Evolutionary conservation across 1,140 invertebrate genomes (phyloP).

Genomic region (Ips typographus): DNA sequence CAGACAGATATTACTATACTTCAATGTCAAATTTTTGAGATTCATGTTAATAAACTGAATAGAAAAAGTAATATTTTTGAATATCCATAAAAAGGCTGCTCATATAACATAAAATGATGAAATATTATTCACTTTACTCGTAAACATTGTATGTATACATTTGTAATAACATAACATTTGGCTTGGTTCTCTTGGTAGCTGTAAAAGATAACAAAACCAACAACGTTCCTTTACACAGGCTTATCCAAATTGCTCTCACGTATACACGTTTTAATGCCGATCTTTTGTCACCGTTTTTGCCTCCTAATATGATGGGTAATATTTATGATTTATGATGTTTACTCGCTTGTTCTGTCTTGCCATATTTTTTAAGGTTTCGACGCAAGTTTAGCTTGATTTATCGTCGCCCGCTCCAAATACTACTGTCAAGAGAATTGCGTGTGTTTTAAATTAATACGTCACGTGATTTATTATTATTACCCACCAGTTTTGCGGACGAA

Average conservation of each 20-base stretch:
- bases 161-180: no score
- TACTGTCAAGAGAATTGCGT: slow-evolving; percentile 1
- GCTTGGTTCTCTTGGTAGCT: no score
- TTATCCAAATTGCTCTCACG: background rate
- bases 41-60: no score
- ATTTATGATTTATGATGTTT: slow-evolving; percentile 10
- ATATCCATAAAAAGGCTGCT: no score
- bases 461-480: background rate
- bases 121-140: no score
- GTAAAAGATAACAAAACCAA: no score
- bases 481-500: background rate
- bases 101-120: no score
- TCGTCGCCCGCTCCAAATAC: background rate
- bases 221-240: no score
- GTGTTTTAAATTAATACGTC: slow-evolving; percentile 4
- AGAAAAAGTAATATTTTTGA: no score
- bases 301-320: slow-evolving; percentile 13
- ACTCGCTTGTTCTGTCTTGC: slow-evolving; percentile 5
- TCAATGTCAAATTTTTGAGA: no score
- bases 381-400: slow-evolving; percentile 6
- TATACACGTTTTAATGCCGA: slow-evolving; percentile 9
- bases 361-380: slow-evolving; percentile 8
- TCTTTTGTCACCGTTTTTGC: slow-evolving; percentile 17
- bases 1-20: no score
- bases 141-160: no score